These are phyloP conservation scores for Orchestia grillus DNA, from an alignment of 1,140 invertebrate species.

Conservation along the genomic window DNA sequence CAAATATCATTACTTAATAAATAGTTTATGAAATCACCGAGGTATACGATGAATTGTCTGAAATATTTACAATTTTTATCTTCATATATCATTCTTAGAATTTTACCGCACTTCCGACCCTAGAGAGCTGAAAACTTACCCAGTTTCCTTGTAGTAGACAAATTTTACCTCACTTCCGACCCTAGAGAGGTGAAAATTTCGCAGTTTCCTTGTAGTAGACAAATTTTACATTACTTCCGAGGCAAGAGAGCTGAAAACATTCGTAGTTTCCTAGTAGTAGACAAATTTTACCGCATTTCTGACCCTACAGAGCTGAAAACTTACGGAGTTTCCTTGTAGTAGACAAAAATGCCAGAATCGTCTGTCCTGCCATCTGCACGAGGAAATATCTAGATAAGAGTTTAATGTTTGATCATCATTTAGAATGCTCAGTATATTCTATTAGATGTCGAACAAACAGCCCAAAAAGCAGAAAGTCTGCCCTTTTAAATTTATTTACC, in stretches of 20 bases:
- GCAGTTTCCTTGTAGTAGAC: conserved; percentile 51
- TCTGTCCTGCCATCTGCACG: conserved; percentile 54
- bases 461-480: neutral
- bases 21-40: no score
- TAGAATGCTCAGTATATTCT: neutral
- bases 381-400: neutral
- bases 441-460: neutral
- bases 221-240: no score
- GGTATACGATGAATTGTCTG: no score
- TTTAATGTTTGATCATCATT: neutral
- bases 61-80: no score
- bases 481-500: neutral
- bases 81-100: no score
- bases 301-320: neutral
- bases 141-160: no score
- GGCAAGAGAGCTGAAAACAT: no score
- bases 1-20: no score
- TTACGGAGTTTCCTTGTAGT: conserved; percentile 57
- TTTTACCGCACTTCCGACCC: no score
- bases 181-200: conserved; percentile 23
- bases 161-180: no score
- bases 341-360: conserved; percentile 53
- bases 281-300: neutral
- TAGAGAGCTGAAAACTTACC: no score
- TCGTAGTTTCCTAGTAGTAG: no score